A percentile compares a stretch with the other conserved stretches of the same genome.
phyloP scores from a whole-genome alignment of 2,888 invertebrate genomes.

The Glaucopsyche alexis region DNA sequence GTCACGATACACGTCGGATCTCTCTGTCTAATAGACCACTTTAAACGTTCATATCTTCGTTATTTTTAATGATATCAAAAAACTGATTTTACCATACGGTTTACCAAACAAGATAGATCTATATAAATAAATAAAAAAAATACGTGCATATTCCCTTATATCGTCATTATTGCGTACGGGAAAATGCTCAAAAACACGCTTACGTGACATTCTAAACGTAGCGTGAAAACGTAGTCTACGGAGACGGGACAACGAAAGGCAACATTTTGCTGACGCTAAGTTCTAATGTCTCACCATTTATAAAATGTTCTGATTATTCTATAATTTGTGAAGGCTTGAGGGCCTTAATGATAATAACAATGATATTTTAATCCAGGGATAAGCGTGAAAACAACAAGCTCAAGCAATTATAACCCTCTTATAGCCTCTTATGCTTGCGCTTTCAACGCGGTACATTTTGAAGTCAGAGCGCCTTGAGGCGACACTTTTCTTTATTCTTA shows the following conservation, averaged over 20 bases:
- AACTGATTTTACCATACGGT: no score
- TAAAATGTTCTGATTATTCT: neutral
- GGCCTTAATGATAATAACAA: neutral
- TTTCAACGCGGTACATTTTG: conserved; percentile 30
- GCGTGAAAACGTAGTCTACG: neutral
- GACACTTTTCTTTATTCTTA: conserved; percentile 60
- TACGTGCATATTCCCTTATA: no score
- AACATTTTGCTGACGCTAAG: neutral
- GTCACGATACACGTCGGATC: no score
- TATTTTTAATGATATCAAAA: no score
- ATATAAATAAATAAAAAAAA: no score
- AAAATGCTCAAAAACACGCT: neutral
- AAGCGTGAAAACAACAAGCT: conserved; percentile 17
- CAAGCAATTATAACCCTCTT: conserved; percentile 29
- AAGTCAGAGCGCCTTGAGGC: conserved; percentile 45
- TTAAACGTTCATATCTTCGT: no score
- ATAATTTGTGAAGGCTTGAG: neutral
- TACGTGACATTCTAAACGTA: neutral
- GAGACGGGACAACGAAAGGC: neutral
- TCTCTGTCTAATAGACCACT: no score
- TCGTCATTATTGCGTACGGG: neutral
- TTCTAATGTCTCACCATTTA: neutral
- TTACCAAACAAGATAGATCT: no score
- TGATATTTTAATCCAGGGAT: neutral
- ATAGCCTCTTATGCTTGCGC: conserved; percentile 30